Base-by-base conservation (phyloP, 2,113 vertebrate species). In the Solea senegalensis region DNA sequence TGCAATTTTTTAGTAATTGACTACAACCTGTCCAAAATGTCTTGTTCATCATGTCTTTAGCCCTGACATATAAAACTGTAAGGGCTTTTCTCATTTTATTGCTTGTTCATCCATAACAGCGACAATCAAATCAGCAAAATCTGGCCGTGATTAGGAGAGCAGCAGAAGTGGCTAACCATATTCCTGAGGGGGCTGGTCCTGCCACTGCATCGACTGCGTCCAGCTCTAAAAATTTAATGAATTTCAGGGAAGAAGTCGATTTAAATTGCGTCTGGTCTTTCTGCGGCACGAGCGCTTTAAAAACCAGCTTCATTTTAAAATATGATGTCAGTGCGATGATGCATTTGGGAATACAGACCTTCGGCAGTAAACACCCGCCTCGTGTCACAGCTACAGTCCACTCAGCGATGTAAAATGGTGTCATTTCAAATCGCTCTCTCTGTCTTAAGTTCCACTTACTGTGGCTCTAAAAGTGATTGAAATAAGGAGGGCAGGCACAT, bases 181-280 rank as follows among this genome's bases (percentile, higher is more conserved):
- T 73, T 67, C 57, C 27, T 9, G 11, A 28, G 56, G 50, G 34
- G 34, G 34, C 34, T 34, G 34, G 34, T 34, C 3, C 34, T 6
- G 54, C 26, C 34, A 14, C 64, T 69, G 55, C 9, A 72, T 73
- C 56, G 43, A 16, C 41, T 21, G 21, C 14, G 8, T 56, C 7
- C 4, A 44, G 62, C 63, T 78, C 46, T 64, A 62, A 69, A 63
- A 69, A 69, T 50, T 50, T 16, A 69, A 74, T 57, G 27, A 41
- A 57, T 70, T 77, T 61, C 59, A 56, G 49, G 41, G 64, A 76
- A 55, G 46, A 3, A 64, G 63, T 12, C 59, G 63, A 80, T 21
- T 51, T 74, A 26, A 52, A 69, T 72, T 74, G 59, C 50, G 51
- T 65, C 69, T 56, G 58, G 62, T 43, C 45, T 57, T 54, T 64